These are phyloP conservation scores for Palythoa grandiflora DNA, from an alignment of 92 coral and sea anemone species.

Conservation along the genomic window DNA sequence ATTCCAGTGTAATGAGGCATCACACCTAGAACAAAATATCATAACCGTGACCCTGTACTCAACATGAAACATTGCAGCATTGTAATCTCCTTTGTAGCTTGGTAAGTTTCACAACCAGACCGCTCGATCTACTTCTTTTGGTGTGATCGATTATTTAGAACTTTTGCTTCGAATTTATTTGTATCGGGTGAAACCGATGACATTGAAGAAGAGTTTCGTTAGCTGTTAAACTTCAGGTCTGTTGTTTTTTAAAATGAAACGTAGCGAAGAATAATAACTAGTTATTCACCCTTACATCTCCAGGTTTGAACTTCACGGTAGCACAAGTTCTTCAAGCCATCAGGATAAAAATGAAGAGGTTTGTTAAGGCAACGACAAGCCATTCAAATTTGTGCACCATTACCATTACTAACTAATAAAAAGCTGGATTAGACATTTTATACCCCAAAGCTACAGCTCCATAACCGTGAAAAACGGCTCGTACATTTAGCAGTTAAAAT, in stretches of 20 bases:
- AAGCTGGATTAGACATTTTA: background rate
- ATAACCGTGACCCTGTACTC: too few species aligned
- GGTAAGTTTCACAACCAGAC: too few species aligned
- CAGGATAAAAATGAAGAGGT: constrained; percentile 66
- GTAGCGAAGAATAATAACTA: background rate
- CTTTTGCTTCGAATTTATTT: too few species aligned
- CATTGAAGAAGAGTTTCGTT: background rate
- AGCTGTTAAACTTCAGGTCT: background rate
- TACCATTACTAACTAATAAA: background rate
- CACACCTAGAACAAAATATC: too few species aligned
- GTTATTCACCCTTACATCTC: background rate
- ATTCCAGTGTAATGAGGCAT: too few species aligned
- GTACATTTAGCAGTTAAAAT: too few species aligned
- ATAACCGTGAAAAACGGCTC: too few species aligned
- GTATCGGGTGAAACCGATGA: background rate
- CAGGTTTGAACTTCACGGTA: constrained; percentile 85
- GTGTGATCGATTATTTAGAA: too few species aligned
- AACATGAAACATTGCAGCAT: too few species aligned
- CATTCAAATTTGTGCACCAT: background rate
- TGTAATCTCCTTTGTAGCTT: too few species aligned
- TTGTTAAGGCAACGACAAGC: constrained; percentile 57
- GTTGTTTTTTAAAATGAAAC: background rate
- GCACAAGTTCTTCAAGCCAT: constrained; percentile 72
- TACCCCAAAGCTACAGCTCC: too few species aligned
- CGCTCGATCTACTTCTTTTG: too few species aligned